Evolutionary conservation across 2,113 vertebrate genomes (phyloP).

Genomic region (Bufo gargarizans): DNA sequence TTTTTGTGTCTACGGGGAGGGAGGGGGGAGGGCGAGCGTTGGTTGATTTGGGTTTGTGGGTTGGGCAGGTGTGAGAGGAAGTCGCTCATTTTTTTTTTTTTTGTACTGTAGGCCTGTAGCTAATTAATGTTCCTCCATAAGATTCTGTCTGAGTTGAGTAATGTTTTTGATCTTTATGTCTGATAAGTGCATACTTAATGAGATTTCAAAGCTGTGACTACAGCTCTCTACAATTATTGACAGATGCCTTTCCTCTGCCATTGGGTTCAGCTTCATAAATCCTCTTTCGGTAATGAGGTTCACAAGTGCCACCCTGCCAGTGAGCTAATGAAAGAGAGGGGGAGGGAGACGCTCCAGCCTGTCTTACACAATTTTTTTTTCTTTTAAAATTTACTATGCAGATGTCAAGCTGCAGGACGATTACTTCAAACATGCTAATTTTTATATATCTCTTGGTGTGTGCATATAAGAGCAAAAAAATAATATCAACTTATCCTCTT

Average conservation of each 20-base stretch:
- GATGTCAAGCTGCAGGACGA: constrained; percentile 95
- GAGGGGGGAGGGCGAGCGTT: constrained; percentile 75
- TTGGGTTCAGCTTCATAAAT: constrained; percentile 99
- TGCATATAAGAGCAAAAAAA: background rate
- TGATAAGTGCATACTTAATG: constrained; percentile 99
- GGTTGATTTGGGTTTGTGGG: constrained; percentile 83
- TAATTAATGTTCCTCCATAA: constrained; percentile 99
- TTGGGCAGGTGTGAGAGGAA: constrained; percentile 92
- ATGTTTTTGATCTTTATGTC: constrained; percentile 99
- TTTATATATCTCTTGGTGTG: constrained; percentile 76
- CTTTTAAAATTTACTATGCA: constrained; percentile 98
- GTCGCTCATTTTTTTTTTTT: constrained; percentile 74
- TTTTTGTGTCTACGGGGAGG: constrained; percentile 72
- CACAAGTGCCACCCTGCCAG: constrained; percentile 99
- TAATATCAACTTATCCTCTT: background rate
- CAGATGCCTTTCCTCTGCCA: constrained; percentile 99
- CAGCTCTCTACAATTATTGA: constrained; percentile 99
- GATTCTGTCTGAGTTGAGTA: constrained; percentile 99
- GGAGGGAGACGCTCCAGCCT: constrained; percentile 82
- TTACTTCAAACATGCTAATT: constrained; percentile 85
- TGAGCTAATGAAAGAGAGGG: constrained; percentile 96
- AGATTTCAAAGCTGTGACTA: constrained; percentile 99
- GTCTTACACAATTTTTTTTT: constrained; percentile 94
- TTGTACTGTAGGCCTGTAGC: constrained; percentile 97
- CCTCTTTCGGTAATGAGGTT: constrained; percentile 99